Base-by-base conservation (phyloP, 1,140 invertebrate genomes). In the Euschistus heros region DNA sequence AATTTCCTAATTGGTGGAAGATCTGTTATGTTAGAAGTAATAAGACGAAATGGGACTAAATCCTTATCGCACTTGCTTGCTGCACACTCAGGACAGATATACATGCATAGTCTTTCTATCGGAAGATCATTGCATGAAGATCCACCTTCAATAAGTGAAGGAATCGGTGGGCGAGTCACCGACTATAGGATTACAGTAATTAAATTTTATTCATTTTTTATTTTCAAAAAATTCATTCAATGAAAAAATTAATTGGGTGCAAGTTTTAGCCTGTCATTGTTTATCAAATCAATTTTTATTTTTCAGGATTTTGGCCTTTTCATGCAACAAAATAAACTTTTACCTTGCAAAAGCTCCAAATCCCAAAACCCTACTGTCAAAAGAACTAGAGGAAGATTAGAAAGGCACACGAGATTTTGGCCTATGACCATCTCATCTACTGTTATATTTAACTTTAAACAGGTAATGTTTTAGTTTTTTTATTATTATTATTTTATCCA, bases 21-120 rank as follows among this genome's bases (percentile, higher is more conserved):
- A 37, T 93, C 92, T 0, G 95, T 98, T 0, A 92, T 96, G 82
- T 76, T 98, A 22, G 95, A 98, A 79, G 92, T 97, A 83, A 90
- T 91, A 0, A 78, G 87, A 71, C 78, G 72, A 59, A 68, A 65
- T 61, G 90, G 91, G 7, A 84, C 87, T 0, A 92, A 95, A 74
- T 86, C 91, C 0, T 89, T 93, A 46, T 95, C 92, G 10, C 94
- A 98, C 77, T 84, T 97, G 73, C 73, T 98, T 59, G 90, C 93
- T 0, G 88, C 92, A 2, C 94, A 97, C 71, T 93, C 92, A 2
- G 94, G 93, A 3, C 94, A 98, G 78, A 92, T 98, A 69, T 98
- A 94, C 77, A 92, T 98, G 67, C 94, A 97, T 70, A 90, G 91
- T 2, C 77, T 98, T 37, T 87, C 86, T 18, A 93, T 90, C 0